Evolutionary conservation across 1,140 invertebrate genomes (phyloP), one percentile per base, ranked within the genome.

Genomic region (Vanessa tameamea): DNA sequence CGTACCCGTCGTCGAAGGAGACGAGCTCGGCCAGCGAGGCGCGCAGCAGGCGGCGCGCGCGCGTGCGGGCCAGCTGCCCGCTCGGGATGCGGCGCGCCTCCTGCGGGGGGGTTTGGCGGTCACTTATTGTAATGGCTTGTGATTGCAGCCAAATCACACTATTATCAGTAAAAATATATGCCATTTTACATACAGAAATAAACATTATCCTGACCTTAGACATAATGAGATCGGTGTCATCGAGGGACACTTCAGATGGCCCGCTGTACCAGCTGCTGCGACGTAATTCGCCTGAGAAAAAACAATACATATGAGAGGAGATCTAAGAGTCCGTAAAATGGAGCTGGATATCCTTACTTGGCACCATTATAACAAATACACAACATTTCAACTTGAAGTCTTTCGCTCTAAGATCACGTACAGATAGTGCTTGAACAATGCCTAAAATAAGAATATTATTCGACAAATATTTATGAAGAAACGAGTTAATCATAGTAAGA

Each of bases 221-320:
- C 79, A 92, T 87, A 31, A 89, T 76, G n/a, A 92, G 82, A 64
- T 90, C 90, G 1, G 87, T 87, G 70, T 92, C 90, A 68, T 92
- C 90, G 1, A 90, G 71, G 0, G 90, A 90, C 6, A 90, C 81
- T 59, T 92, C 88, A 0, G 90, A 88, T 0, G 90, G 90, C 0
- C 88, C 90, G 61, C 88, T 88, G 71, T 90, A 89, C 88, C 90
- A 92, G 71, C 90, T 90, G 71, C 80, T 89, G 63, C 88, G 84
- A 4, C 88, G 82, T 3, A 82, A 71, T 15, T 89, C 89, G 43
- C 82, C 90, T 92, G 71, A 37, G 20, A 37, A 43, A 37, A 0
- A 75, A 80, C 0, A 77, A 47, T 20, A 66, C 15, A 66, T 43
- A 9, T 9, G 1, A 43, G 7, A 43, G 0, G 37, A 20, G 20